phyloP scores from a whole-genome alignment of 2,888 invertebrate species.

The Matsumyia berberina region DNA sequence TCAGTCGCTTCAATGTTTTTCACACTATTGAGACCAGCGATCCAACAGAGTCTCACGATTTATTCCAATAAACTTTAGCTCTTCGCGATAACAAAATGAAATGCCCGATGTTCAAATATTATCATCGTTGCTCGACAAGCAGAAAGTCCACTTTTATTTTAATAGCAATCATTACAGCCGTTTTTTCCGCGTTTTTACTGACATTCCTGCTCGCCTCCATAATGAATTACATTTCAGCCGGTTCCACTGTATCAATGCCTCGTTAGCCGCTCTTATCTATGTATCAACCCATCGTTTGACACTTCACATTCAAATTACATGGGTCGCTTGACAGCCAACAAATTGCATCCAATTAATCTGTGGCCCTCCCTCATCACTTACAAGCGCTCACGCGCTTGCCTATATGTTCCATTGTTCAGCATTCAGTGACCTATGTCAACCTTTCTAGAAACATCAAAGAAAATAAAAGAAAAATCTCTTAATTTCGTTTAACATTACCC shows the following conservation, averaged over 20 bases:
- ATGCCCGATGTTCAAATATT: too few relatives aligned
- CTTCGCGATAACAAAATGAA: too few relatives aligned
- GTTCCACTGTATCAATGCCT: background rate
- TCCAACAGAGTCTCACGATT: too few relatives aligned
- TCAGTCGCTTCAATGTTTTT: too few relatives aligned
- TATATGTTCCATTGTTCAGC: background rate
- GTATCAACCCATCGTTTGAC: background rate
- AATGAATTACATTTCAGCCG: background rate
- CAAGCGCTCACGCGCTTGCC: too few relatives aligned
- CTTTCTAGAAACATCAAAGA: constrained; percentile 25
- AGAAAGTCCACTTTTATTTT: too few relatives aligned
- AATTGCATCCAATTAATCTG: constrained; percentile 30
- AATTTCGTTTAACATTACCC: background rate
- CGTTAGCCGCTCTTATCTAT: background rate
- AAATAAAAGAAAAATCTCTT: background rate
- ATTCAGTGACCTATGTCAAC: constrained; percentile 29
- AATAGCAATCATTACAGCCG: too few relatives aligned
- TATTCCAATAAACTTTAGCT: too few relatives aligned
- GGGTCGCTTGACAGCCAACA: background rate
- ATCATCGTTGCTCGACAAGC: too few relatives aligned
- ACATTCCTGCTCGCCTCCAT: too few relatives aligned
- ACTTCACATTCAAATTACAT: constrained; percentile 1
- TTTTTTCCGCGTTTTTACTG: too few relatives aligned
- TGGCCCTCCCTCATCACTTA: constrained; percentile 1
- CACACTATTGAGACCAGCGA: too few relatives aligned